Evolutionary conservation across 1,140 invertebrate species (phyloP).

Genomic region (Steinernema feltiae): DNA sequence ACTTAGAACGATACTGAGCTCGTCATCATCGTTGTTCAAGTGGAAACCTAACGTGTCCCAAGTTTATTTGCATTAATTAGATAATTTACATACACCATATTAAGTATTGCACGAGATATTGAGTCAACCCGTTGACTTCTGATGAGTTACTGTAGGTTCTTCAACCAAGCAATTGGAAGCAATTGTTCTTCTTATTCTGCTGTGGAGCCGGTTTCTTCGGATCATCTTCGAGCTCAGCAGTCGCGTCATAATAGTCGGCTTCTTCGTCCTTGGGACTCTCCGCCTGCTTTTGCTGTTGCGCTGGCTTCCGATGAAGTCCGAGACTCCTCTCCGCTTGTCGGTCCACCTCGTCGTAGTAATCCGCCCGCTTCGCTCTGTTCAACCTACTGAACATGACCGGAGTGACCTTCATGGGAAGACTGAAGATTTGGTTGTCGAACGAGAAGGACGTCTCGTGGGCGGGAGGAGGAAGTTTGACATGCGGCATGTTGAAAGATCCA

Average conservation of each 20-base stretch:
- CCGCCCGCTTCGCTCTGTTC: not conserved
- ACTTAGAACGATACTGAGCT: no score
- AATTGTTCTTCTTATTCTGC: not conserved
- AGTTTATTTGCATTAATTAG: no score
- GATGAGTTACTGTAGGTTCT: not conserved
- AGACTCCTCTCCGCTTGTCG: not conserved
- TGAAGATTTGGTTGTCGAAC: not conserved
- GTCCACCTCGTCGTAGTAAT: not conserved
- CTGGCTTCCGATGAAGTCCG: not conserved
- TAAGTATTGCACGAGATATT: not conserved
- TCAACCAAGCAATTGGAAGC: not conserved
- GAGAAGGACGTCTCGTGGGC: constrained; percentile 1
- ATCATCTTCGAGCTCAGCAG: not conserved
- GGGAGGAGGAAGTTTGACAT: not conserved
- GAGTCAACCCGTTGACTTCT: not conserved
- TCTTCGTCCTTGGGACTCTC: not conserved
- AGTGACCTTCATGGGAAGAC: not conserved
- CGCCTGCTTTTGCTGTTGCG: not conserved
- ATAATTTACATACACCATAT: not conserved
- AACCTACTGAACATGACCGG: not conserved
- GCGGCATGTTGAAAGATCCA: not conserved
- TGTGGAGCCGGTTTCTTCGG: not conserved
- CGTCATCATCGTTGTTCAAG: no score
- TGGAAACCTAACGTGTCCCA: no score
- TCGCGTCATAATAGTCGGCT: not conserved